Evolutionary conservation across 2,113 vertebrate genomes (phyloP).

Genomic region (Hypomesus transpacificus): DNA sequence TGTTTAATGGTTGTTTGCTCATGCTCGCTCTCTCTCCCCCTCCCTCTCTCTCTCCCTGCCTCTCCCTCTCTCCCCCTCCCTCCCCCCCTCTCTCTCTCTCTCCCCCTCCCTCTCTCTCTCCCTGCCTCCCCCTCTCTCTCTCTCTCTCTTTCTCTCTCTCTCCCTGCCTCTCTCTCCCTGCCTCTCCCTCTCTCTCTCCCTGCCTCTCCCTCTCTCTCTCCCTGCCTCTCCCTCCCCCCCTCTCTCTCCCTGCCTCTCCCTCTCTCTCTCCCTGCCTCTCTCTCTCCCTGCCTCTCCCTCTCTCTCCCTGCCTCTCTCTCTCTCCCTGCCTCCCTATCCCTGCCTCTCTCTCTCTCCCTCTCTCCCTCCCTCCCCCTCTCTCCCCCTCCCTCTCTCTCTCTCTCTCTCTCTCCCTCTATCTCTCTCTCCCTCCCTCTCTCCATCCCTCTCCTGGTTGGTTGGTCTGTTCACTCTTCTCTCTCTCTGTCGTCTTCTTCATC

Average conservation of each 20-base stretch:
- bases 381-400: neutral
- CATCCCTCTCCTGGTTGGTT: neutral
- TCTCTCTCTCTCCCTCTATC: neutral
- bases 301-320: no score
- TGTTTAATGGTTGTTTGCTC: neutral
- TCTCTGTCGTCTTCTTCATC: constrained; percentile 6
- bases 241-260: neutral
- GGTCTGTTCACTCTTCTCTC: neutral
- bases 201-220: constrained; percentile 2
- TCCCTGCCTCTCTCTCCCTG: no score
- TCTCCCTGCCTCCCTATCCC: no score
- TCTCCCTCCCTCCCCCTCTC: neutral
- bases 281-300: no score
- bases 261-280: neutral
- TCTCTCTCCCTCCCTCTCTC: neutral
- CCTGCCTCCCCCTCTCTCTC: no score
- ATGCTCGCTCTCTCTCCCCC: neutral
- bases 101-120: no score
- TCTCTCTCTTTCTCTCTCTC: no score
- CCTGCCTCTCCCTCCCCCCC: no score
- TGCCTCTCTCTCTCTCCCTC: neutral
- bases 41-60: no score
- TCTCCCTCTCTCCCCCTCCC: no score
- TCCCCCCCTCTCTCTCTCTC: no score
- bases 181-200: neutral